Evolutionary conservation across 2,797 vertebrate genomes (phyloP).

Genomic region (Poecile montanus): DNA sequence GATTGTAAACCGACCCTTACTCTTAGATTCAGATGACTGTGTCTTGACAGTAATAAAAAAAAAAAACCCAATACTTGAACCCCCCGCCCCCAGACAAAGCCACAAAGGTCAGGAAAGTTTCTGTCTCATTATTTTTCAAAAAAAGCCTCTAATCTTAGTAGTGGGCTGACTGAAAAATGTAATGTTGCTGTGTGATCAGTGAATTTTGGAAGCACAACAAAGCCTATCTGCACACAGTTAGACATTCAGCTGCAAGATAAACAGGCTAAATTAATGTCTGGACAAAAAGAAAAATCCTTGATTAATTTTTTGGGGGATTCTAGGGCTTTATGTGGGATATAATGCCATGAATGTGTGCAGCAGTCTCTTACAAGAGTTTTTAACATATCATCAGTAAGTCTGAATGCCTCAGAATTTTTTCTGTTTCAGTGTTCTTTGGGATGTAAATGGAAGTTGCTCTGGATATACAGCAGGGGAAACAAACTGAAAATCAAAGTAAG

Average conservation of each 20-base stretch:
- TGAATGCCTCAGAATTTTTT: not conserved
- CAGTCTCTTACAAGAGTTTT: not conserved
- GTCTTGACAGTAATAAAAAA: not conserved
- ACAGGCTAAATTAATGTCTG: not conserved
- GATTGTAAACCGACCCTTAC: not conserved
- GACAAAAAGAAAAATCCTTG: not conserved
- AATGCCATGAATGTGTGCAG: not conserved
- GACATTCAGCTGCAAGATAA: not conserved
- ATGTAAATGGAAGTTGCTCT: not conserved
- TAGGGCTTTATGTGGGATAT: not conserved
- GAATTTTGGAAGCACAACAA: not conserved
- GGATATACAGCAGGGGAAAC: not conserved
- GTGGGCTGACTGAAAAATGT: not conserved
- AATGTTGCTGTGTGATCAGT: not conserved
- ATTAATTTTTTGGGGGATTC: not conserved
- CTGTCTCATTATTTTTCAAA: not conserved
- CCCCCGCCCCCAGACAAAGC: not conserved
- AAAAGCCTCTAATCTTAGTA: accelerated
- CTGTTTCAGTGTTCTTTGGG: not conserved
- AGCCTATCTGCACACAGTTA: not conserved
- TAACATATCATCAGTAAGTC: not conserved
- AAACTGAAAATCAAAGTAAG: not conserved
- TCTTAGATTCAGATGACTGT: not conserved
- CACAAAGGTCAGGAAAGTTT: not conserved
- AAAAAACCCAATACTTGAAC: too few species aligned